Percentiles rank a stretch among this genome's conserved stretches.
These are phyloP conservation scores for Drosophila ercepeae DNA, from an alignment of 1,140 invertebrate species.

Conservation along the genomic window DNA sequence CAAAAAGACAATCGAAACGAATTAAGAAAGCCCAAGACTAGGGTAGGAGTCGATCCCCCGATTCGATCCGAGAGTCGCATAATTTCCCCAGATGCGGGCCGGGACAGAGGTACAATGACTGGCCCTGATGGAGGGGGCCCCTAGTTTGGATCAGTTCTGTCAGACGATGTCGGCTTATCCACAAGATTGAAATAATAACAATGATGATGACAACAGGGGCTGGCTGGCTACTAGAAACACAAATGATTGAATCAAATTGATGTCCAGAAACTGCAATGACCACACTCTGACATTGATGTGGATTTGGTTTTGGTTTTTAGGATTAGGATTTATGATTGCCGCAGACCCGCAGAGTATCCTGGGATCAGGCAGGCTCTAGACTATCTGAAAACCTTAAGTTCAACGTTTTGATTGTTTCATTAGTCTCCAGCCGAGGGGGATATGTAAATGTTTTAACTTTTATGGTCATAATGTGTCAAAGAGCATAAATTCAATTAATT, in stretches of 20 bases:
- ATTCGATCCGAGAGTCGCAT: conserved; percentile 31
- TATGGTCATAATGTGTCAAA: conserved; percentile 80
- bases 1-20: conserved; percentile 82
- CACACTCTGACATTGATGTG: conserved; percentile 3
- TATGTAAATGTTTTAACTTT: conserved; percentile 62
- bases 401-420: conserved; percentile 64
- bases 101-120: conserved; percentile 21
- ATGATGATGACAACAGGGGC: conserved; percentile 49
- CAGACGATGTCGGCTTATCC: conserved; percentile 32
- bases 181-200: conserved; percentile 61
- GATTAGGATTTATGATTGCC: not conserved
- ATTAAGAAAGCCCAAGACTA: conserved; percentile 67
- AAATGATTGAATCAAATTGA: conserved; percentile 80
- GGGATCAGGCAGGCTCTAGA: not conserved
- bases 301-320: conserved; percentile 4
- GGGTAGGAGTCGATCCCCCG: not conserved
- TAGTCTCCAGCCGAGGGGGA: conserved; percentile 47
- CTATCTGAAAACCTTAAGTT: not conserved
- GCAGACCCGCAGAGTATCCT: conserved; percentile 2
- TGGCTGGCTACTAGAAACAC: conserved; percentile 10
- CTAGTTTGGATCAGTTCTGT: not conserved
- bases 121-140: conserved; percentile 7
- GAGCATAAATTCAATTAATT: conserved; percentile 82
- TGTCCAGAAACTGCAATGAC: conserved; percentile 16
- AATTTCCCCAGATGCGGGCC: conserved; percentile 68